These are phyloP conservation scores for Aphaenogaster ashmeadi DNA, from an alignment of 1,140 invertebrate genomes.

Conservation along the genomic window DNA sequence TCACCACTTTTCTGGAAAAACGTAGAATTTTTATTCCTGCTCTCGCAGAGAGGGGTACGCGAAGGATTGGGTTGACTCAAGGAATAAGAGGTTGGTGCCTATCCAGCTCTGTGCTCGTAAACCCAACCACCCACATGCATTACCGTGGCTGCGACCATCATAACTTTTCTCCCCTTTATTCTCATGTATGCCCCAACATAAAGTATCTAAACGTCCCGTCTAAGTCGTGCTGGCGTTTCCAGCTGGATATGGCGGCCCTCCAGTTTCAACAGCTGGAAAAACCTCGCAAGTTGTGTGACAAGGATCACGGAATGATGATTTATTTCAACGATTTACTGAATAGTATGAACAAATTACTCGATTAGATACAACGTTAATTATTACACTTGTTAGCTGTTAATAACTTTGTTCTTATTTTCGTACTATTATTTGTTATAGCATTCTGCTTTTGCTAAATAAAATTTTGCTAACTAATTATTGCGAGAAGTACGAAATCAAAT, in stretches of 20 bases:
- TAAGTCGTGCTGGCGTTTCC: constrained; percentile 73
- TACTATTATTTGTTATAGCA: neutral
- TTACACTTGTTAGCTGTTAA: neutral
- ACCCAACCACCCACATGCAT: constrained; percentile 61
- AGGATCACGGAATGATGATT: constrained; percentile 35
- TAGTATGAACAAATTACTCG: neutral
- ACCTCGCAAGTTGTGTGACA: neutral
- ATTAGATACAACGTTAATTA: neutral
- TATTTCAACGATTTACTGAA: constrained; percentile 23
- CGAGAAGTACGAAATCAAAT: neutral
- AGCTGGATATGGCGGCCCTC: constrained; percentile 21
- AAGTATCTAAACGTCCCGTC: constrained; percentile 78
- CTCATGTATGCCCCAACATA: constrained; percentile 73
- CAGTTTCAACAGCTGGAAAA: constrained; percentile 40
- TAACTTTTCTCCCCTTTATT: constrained; percentile 81
- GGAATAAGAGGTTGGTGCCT: constrained; percentile 41
- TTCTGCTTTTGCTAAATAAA: neutral
- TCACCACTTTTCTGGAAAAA: neutral
- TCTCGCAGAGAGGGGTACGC: neutral
- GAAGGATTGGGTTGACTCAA: constrained; percentile 44
- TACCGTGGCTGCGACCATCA: constrained; percentile 74
- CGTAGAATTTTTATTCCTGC: constrained; percentile 69
- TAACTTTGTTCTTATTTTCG: neutral
- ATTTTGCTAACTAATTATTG: neutral
- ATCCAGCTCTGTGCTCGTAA: constrained; percentile 67